A percentile compares a stretch with the other conserved stretches of the same genome.
phyloP scores from a whole-genome alignment of 1,140 invertebrate genomes.

The Bombus huntii region DNA sequence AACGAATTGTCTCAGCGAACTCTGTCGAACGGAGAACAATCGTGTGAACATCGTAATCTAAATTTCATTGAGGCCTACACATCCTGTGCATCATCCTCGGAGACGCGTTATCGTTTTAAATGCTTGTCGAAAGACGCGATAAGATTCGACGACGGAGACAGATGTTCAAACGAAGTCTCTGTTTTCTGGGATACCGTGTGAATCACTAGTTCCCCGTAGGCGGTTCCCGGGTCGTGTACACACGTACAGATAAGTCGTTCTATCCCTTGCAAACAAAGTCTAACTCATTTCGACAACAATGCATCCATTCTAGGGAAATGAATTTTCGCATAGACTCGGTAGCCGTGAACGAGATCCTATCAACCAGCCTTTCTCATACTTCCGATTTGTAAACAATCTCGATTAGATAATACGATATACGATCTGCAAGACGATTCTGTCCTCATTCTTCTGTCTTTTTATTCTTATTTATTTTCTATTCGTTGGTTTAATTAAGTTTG shows the following conservation, averaged over 20 bases:
- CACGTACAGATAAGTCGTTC: slow-evolving; percentile 30
- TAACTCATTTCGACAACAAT: slow-evolving; percentile 36
- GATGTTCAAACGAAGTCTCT: slow-evolving; percentile 4
- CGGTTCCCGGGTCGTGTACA: slow-evolving; percentile 39
- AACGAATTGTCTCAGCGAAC: background rate
- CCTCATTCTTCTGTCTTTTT: background rate
- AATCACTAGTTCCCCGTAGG: slow-evolving; percentile 55
- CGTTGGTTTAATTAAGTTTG: background rate
- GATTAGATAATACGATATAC: background rate
- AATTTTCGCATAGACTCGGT: slow-evolving; percentile 45
- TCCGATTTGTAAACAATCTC: slow-evolving; percentile 25
- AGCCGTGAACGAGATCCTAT: slow-evolving; percentile 12
- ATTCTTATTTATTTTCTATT: background rate
- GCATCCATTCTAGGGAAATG: slow-evolving; percentile 49
- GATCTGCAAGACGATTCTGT: background rate
- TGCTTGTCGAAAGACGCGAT: background rate
- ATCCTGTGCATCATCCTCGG: background rate
- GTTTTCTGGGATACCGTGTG: slow-evolving; percentile 58
- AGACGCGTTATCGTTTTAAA: background rate
- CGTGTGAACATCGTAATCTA: background rate
- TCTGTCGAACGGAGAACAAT: background rate
- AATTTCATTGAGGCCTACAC: background rate
- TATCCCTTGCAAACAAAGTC: slow-evolving; percentile 30
- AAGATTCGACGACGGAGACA: slow-evolving; percentile 11
- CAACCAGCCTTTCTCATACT: background rate